phyloP scores from a whole-genome alignment of 2,113 vertebrate species.

The Perca schrenkii region DNA sequence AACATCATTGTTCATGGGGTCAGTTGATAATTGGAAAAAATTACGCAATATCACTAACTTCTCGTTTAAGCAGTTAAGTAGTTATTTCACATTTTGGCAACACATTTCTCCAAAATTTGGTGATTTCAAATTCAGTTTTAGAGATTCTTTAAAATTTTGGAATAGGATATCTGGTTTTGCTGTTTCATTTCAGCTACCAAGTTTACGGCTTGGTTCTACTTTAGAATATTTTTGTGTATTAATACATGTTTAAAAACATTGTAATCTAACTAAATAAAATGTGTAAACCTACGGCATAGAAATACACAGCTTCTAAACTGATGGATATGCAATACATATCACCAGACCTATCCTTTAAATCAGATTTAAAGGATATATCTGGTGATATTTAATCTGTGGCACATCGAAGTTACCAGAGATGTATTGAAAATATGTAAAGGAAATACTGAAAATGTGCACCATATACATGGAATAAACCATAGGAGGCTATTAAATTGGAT shows the following conservation, averaged over 20 bases:
- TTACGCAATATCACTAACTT: not conserved
- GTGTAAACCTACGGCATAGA: too few relatives aligned
- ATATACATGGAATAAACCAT: not conserved
- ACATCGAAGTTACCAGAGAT: not conserved
- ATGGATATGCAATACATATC: not conserved
- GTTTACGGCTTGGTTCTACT: too few relatives aligned
- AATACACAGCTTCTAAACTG: not conserved
- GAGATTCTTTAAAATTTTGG: too few relatives aligned
- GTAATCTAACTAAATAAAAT: not conserved
- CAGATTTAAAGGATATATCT: not conserved
- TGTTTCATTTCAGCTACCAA: too few relatives aligned
- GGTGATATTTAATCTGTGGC: not conserved
- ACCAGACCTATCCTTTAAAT: not conserved
- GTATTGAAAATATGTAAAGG: not conserved
- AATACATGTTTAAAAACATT: not conserved
- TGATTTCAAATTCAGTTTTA: too few relatives aligned
- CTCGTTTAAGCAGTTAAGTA: not conserved
- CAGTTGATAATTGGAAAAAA: not conserved
- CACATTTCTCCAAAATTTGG: too few relatives aligned
- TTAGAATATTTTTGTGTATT: too few relatives aligned
- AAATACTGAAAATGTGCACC: not conserved
- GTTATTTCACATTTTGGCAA: not conserved
- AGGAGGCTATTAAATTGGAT: not conserved
- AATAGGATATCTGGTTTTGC: too few relatives aligned
- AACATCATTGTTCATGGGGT: too few relatives aligned